Base-by-base conservation (phyloP, 1,140 invertebrate genomes). In the Anastatus disparis region DNA sequence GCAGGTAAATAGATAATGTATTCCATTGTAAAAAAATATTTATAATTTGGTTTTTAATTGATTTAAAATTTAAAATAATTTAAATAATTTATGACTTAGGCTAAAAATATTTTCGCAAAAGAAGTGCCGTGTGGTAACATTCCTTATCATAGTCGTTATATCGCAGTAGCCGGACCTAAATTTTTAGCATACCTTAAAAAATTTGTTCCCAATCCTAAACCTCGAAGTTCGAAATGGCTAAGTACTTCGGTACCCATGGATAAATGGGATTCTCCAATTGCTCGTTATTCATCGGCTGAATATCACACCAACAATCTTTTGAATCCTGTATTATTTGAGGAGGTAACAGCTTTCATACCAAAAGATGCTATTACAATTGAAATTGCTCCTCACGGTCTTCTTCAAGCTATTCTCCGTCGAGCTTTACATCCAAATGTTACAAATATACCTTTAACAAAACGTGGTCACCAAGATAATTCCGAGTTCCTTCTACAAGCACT, bases 281-380 rank as follows among this genome's bases (percentile, higher is more conserved):
- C 92, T 1, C 86, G 89, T 59, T 79, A 89, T 12, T 95, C 92
- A 0, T 97, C 95, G 0, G 91, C 96, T 4, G 94, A 95, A 75
- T 99, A 99, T 80, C 94, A 96, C 78, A 95, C 95, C 0, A 97
- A 98, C 80, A 98, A 98, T 82, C 84, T 97, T 8, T 82, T 96
- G 42, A 91, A 84, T 73, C 90, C 94, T 22, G 95, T 97, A 0
- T 84, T 95, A 1, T 97, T 97, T 78, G 93, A 96, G 77, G 94
- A 97, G 83, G 92, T 91, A 0, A 84, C 93, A 2, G 86, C 88
- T 9, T 86, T 93, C 52, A 90, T 98, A 27, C 95, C 94, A 0
- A 85, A 87, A 53, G 92, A 96, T 81, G 92, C 95, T 0, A 86
- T 97, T 58, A 89, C 91, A 0, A 93, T 93, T 77, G 92, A 93